A percentile compares a stretch with the other conserved stretches of the same genome.
Evolutionary conservation across 1,140 invertebrate species (phyloP).

Genomic region (Uloborus diversus): DNA sequence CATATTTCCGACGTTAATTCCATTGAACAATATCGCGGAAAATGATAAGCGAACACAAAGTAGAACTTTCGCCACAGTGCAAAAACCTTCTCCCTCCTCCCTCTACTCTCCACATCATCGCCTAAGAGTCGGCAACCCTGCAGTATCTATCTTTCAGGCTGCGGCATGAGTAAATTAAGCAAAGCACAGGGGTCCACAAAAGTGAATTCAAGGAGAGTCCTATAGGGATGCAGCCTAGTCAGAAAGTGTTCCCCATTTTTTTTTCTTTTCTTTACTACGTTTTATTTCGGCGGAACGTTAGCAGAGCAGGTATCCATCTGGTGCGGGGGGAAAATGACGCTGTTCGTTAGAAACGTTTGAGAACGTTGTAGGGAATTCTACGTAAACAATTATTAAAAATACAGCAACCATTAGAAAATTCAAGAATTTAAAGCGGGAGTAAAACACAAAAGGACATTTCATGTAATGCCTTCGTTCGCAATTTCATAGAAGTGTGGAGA

Average conservation of each 20-base stretch:
- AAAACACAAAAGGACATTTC: too few species aligned
- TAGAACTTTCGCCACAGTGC: background rate
- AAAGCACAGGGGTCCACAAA: conserved; percentile 53
- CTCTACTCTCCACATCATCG: conserved; percentile 5
- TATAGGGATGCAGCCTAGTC: conserved; percentile 43
- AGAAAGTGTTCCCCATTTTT: conserved; percentile 1
- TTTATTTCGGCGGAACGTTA: conserved; percentile 44
- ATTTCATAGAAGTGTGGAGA: too few species aligned
- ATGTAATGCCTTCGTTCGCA: too few species aligned
- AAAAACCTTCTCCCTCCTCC: background rate
- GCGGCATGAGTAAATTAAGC: conserved; percentile 54
- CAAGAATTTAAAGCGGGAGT: too few species aligned
- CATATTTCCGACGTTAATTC: too few species aligned
- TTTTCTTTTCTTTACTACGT: background rate
- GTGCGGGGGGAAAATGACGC: conserved; percentile 10
- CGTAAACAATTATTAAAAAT: too few species aligned
- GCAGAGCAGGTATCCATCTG: conserved; percentile 41
- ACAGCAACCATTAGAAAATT: too few species aligned
- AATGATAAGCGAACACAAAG: background rate
- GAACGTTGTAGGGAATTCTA: too few species aligned
- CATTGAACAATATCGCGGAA: too few species aligned
- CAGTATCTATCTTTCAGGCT: conserved; percentile 37
- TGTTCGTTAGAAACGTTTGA: background rate
- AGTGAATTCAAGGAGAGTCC: conserved; percentile 55
- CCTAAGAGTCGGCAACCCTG: conserved; percentile 47